Evolutionary conservation across 2,797 vertebrate genomes (phyloP).

Genomic region (Distichodus sexfasciatus): DNA sequence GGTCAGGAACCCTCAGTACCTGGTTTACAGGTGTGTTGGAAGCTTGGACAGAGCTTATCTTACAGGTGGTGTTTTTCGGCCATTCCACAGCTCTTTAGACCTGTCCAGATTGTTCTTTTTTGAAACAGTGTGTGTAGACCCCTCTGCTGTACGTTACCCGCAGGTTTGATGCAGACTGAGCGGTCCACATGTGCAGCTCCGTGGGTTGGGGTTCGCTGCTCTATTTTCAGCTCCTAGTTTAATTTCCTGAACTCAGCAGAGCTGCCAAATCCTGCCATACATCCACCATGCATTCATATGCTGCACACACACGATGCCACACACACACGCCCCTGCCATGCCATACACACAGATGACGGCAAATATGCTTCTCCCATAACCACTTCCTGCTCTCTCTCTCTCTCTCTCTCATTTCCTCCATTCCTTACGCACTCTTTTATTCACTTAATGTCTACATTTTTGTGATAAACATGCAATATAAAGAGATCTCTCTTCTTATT

Average conservation of each 20-base stretch:
- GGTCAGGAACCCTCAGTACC: too few species aligned
- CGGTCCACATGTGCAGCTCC: neutral
- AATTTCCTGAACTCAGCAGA: constrained; percentile 53
- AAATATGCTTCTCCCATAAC: constrained; percentile 67
- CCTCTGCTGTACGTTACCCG: too few species aligned
- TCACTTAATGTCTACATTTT: too few species aligned
- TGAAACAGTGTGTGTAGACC: too few species aligned
- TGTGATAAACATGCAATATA: too few species aligned
- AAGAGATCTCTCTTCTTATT: too few species aligned
- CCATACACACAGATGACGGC: constrained; percentile 49
- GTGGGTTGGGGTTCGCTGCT: neutral
- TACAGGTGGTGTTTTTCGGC: too few species aligned
- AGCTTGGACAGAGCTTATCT: too few species aligned
- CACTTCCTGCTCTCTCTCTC: constrained; percentile 47
- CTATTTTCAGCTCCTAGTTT: constrained; percentile 58
- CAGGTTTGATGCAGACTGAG: constrained; percentile 15
- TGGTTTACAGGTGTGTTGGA: too few species aligned
- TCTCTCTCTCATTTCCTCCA: constrained; percentile 12
- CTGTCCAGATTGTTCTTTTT: too few species aligned
- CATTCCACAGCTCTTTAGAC: too few species aligned
- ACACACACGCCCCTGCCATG: constrained; percentile 49
- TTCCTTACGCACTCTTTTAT: too few species aligned
- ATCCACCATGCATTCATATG: constrained; percentile 32
- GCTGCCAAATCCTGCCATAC: constrained; percentile 54
- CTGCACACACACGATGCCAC: constrained; percentile 45